Conservation (phyloP, 2,888 invertebrate species). For the Protodeltote pygarga region DNA sequence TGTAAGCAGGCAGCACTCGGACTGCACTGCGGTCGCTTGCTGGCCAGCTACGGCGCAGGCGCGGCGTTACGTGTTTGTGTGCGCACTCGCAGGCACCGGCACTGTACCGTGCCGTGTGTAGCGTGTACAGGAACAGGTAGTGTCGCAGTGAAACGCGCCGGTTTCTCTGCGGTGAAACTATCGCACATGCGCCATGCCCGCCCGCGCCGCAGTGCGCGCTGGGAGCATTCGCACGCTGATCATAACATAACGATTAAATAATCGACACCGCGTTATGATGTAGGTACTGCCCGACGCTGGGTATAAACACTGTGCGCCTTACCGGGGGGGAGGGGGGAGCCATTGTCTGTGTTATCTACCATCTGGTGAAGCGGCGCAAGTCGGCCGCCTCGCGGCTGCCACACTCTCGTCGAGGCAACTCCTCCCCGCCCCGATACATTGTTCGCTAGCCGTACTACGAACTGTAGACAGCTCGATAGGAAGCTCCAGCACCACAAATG, state of each 20-base stretch:
- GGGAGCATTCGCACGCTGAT: conserved; percentile 35
- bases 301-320: neutral
- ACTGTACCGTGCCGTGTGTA: neutral
- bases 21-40: no score
- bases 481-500: no score
- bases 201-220: conserved; percentile 13
- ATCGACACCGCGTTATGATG: conserved; percentile 21
- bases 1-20: no score
- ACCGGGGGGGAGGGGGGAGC: neutral
- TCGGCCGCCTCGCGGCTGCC: neutral
- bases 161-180: conserved; percentile 8
- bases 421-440: no score
- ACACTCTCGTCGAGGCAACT: neutral
- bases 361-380: conserved; percentile 12
- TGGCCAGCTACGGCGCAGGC: no score
- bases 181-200: neutral
- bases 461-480: no score
- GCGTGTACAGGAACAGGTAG: conserved; percentile 31
- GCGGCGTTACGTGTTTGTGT: no score
- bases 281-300: conserved; percentile 10
- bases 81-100: no score
- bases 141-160: conserved; percentile 19
- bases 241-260: conserved; percentile 37
- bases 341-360: conserved; percentile 38
- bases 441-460: no score